phyloP scores from a whole-genome alignment of 2,113 vertebrate species.

The Erythrocercus mccallii region DNA sequence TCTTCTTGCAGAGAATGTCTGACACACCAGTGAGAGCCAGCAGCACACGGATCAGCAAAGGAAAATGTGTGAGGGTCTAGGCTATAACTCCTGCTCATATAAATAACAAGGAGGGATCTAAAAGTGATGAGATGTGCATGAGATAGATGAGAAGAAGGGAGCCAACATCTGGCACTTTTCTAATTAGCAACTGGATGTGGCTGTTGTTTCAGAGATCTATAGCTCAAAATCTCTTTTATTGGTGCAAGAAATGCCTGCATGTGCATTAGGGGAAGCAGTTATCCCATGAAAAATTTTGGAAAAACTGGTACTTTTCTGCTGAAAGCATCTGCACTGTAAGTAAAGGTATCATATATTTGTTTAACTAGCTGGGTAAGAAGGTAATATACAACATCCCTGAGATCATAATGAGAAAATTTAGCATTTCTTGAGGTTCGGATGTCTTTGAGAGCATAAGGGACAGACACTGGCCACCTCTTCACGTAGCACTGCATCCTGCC shows the following conservation, averaged over 20 bases:
- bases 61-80: background rate
- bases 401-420: background rate
- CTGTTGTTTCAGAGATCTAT: slow-evolving; percentile 34
- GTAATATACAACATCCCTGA: background rate
- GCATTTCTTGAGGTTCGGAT: background rate
- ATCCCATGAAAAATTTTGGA: background rate
- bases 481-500: background rate
- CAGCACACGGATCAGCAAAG: background rate
- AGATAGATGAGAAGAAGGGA: background rate
- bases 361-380: slow-evolving; percentile 40
- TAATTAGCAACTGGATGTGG: slow-evolving; percentile 44
- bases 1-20: background rate
- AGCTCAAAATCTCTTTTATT: background rate
- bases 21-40: background rate
- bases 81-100: background rate
- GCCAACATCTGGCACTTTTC: slow-evolving; percentile 11
- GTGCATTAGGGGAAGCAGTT: slow-evolving; percentile 22
- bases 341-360: slow-evolving; percentile 26
- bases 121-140: background rate
- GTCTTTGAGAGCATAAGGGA: background rate
- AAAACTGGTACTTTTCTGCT: slow-evolving; percentile 29
- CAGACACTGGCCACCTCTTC: background rate
- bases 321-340: slow-evolving; percentile 22
- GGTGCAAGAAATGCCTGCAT: background rate
- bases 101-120: background rate